Evolutionary conservation across 2,113 vertebrate genomes (phyloP).

Genomic region (Synodontis membranacea): DNA sequence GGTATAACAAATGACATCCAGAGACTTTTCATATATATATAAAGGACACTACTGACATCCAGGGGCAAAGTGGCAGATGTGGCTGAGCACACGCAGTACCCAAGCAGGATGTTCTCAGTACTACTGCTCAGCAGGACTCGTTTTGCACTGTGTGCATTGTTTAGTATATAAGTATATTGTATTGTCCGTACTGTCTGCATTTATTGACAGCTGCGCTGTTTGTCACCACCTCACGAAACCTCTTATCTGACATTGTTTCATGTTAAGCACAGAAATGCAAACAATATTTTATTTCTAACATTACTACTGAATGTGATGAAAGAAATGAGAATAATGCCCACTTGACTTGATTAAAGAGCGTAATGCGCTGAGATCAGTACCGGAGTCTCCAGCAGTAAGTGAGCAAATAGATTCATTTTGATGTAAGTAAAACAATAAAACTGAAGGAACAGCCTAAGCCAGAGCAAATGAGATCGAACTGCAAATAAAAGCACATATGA

Average conservation of each 20-base stretch:
- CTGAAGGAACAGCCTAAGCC: not conserved
- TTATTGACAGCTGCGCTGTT: not conserved
- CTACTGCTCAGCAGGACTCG: not conserved
- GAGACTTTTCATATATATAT: too few relatives aligned
- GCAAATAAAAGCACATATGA: not conserved
- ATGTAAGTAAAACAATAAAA: not conserved
- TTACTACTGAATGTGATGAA: not conserved
- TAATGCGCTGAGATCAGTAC: not conserved
- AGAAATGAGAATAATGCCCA: not conserved
- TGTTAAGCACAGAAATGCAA: not conserved
- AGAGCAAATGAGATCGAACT: not conserved
- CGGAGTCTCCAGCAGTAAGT: constrained; percentile 9
- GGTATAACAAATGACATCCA: not conserved
- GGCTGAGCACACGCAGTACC: not conserved
- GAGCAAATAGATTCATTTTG: not conserved
- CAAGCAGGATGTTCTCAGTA: not conserved
- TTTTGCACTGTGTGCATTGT: not conserved
- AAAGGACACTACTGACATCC: too few relatives aligned
- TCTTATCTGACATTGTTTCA: not conserved
- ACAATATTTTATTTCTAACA: not conserved
- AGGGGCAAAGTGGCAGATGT: not conserved
- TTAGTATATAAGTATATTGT: not conserved
- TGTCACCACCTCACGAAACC: not conserved
- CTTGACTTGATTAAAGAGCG: not conserved
- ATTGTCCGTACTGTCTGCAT: not conserved